A percentile compares a stretch with the other conserved stretches of the same genome.
phyloP scores from a whole-genome alignment of 2,888 invertebrate species.

The Agrypnus murinus region DNA sequence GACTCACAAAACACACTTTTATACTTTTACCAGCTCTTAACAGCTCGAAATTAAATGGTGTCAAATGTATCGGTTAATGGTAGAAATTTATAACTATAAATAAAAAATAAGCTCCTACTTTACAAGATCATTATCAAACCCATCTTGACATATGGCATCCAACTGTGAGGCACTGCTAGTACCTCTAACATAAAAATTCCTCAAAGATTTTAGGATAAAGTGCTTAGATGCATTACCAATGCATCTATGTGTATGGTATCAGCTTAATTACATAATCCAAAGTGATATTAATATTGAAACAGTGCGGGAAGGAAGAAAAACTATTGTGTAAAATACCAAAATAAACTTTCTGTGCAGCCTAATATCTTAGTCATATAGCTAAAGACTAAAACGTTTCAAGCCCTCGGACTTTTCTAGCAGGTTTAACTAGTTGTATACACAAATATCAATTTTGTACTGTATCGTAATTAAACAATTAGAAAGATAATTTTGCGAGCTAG shows the following conservation, averaged over 20 bases:
- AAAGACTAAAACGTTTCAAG: slow-evolving; percentile 7
- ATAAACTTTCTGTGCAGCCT: slow-evolving; percentile 1
- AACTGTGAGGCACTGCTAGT: slow-evolving; percentile 9
- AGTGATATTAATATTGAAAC: slow-evolving; percentile 2
- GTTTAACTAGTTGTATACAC: too few species aligned
- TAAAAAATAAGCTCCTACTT: slow-evolving; percentile 4
- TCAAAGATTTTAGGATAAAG: slow-evolving; percentile 8
- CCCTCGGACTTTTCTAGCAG: not conserved
- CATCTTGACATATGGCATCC: slow-evolving; percentile 5
- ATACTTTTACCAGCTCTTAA: not conserved
- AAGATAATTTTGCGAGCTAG: too few species aligned
- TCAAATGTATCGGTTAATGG: not conserved
- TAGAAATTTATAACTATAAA: not conserved
- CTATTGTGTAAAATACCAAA: slow-evolving; percentile 5
- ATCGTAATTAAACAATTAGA: too few species aligned
- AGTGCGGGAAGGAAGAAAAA: slow-evolving; percentile 11
- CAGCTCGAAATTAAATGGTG: not conserved
- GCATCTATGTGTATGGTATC: slow-evolving; percentile 3
- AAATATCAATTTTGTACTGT: too few species aligned
- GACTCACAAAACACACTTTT: not conserved
- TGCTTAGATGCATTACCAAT: slow-evolving; percentile 6
- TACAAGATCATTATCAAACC: slow-evolving; percentile 10
- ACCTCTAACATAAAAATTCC: not conserved
- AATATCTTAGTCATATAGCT: slow-evolving; percentile 1
- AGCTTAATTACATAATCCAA: not conserved